Base-by-base conservation (phyloP, 1,140 invertebrate species). In the Nymphalis io region DNA sequence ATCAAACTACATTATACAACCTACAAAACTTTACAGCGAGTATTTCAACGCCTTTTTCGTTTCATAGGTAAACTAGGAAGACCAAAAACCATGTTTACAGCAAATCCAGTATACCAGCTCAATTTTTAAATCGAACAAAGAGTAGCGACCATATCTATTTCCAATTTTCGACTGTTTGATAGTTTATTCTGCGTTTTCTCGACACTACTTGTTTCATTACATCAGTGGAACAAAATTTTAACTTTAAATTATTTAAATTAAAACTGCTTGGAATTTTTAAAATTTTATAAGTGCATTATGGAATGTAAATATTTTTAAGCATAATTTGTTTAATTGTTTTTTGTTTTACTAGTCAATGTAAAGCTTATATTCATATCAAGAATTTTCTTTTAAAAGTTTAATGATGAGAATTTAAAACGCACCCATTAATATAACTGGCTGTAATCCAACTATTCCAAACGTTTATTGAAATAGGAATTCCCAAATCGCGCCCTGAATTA, bases 391-490 rank as follows among this genome's bases (percentile, higher is more conserved):
- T 33, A 1, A 33, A 33, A 33, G 10, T 33, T 33, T 0, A 33
- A 33, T 33, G 27, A 33, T 48, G n/a, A 4, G 12, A 53, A 53
- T 39, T 51, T 51, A 15, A 63, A 53, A 38, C 6, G 15, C 23
- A 33, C 40, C 15, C 38, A 51, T 51, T 38, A 51, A 63, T 51
- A 51, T 48, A 63, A 8, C 53, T 70, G 72, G 68, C 67, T 61
- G 18, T 38, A 51, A 18, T 67, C 60, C 63, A 65, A 65, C 4
- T 15, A 13, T 40, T 21, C 60, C 44, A 60, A 33, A 15, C 42
- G 57, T 27, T 57, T 67, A 42, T 66, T 44, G 39, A 62, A 66
- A 16, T 57, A 68, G 62, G 60, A 68, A 58, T 68, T 67, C 60
- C 68, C 62, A 40, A 44, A 55, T 13, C 23, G 51, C 58, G n/a